Percentiles rank a stretch among this genome's conserved stretches.
These are phyloP conservation scores for Actinemys pallida DNA, from an alignment of 2,113 vertebrate species.

Conservation along the genomic window DNA sequence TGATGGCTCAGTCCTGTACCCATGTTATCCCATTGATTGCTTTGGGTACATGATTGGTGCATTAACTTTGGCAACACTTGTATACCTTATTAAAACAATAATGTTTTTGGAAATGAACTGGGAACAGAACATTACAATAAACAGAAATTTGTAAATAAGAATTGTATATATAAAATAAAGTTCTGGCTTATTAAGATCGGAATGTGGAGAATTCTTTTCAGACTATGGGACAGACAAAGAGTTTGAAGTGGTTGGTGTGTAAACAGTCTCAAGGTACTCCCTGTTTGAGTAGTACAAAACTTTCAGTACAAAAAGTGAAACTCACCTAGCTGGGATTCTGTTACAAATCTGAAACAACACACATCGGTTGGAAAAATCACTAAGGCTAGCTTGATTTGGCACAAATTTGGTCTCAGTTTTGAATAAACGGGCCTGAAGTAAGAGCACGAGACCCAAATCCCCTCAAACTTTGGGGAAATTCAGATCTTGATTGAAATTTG, in stretches of 20 bases:
- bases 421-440: background rate
- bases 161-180: background rate
- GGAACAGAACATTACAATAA: background rate
- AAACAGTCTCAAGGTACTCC: background rate
- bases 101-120: constrained; percentile 43
- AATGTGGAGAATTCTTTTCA: background rate
- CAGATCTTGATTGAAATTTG: background rate
- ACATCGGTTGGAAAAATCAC: background rate
- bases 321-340: background rate
- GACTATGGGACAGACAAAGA: background rate
- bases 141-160: constrained; percentile 23
- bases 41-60: constrained; percentile 40
- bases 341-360: background rate
- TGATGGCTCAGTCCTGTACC: constrained; percentile 40
- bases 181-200: background rate
- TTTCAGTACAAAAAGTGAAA: background rate
- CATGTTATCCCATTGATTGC: constrained; percentile 52
- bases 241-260: background rate
- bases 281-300: background rate
- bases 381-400: background rate
- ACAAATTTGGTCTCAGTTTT: background rate
- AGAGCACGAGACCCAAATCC: background rate
- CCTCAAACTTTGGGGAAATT: background rate
- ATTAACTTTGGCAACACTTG: constrained; percentile 25
- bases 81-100: constrained; percentile 33